Evolutionary conservation across 1,140 invertebrate genomes (phyloP).

Genomic region (Bombus ignitus): DNA sequence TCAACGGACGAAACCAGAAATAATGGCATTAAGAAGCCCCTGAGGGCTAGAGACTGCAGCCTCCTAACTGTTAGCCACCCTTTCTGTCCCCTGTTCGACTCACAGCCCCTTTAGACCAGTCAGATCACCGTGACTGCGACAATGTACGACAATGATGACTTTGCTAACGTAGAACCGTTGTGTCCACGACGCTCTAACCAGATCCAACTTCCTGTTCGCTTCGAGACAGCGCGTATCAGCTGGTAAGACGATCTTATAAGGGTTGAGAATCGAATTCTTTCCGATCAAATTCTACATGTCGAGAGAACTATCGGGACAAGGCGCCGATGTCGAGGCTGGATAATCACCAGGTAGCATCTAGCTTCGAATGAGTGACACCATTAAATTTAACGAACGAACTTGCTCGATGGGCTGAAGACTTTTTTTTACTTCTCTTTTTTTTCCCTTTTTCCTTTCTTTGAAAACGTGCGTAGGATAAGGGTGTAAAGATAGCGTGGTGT

Average conservation of each 20-base stretch:
- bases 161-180: not conserved
- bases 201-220: constrained; percentile 69
- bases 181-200: constrained; percentile 72
- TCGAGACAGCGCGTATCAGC: constrained; percentile 16
- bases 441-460: not conserved
- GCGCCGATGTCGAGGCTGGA: constrained; percentile 19
- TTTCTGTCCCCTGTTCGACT: constrained; percentile 64
- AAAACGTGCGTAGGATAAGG: not conserved
- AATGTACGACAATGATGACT: constrained; percentile 45
- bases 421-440: not conserved
- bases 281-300: constrained; percentile 24
- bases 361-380: constrained; percentile 13
- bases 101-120: constrained; percentile 57
- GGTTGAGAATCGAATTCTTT: constrained; percentile 65
- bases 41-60: constrained; percentile 73
- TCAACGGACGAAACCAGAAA: constrained; percentile 71
- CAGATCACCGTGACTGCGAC: constrained; percentile 25
- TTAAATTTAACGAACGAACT: constrained; percentile 35
- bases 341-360: not conserved
- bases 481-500: not conserved
- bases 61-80: constrained; percentile 76
- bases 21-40: constrained; percentile 81
- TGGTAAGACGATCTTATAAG: constrained; percentile 73
- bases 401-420: not conserved
- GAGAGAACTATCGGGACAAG: not conserved